phyloP scores from a whole-genome alignment of 2,888 invertebrate genomes.

The Parapristionchus giblindavisi region DNA sequence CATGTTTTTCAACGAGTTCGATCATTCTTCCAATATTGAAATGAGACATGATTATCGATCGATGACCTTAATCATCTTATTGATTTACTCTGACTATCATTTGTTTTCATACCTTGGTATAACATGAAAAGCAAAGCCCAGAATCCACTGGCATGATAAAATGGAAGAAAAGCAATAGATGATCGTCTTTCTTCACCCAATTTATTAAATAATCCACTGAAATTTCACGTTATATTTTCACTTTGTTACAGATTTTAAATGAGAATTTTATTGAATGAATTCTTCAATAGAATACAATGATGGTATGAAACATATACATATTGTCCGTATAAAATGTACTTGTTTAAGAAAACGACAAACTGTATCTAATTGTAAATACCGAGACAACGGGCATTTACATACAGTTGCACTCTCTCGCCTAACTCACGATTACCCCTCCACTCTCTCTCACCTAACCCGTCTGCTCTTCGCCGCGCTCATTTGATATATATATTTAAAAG shows the following conservation, averaged over 20 bases:
- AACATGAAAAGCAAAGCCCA: conserved; percentile 64
- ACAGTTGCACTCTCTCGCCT: no score
- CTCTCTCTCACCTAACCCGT: no score
- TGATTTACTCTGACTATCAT: neutral
- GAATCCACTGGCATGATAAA: conserved; percentile 63
- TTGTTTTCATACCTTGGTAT: conserved; percentile 48
- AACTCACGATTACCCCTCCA: no score
- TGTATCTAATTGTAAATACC: no score
- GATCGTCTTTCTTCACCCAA: conserved; percentile 40
- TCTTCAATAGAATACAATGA: no score
- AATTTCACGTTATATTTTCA: conserved; percentile 8
- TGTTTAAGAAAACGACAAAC: no score
- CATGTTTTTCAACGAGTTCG: conserved; percentile 58
- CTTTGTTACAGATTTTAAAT: neutral
- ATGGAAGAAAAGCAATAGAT: conserved; percentile 63
- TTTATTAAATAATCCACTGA: conserved; percentile 50
- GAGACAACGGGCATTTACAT: no score
- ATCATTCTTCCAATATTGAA: conserved; percentile 60
- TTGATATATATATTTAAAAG: no score
- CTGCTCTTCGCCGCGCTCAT: no score
- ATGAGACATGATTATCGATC: conserved; percentile 54
- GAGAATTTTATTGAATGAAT: neutral
- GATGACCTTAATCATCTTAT: conserved; percentile 42
- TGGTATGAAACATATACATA: neutral
- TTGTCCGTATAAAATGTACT: no score